A percentile compares a stretch with the other conserved stretches of the same genome.
phyloP scores from a whole-genome alignment of 2,888 invertebrate genomes.

The Silvanus unidentatus region DNA sequence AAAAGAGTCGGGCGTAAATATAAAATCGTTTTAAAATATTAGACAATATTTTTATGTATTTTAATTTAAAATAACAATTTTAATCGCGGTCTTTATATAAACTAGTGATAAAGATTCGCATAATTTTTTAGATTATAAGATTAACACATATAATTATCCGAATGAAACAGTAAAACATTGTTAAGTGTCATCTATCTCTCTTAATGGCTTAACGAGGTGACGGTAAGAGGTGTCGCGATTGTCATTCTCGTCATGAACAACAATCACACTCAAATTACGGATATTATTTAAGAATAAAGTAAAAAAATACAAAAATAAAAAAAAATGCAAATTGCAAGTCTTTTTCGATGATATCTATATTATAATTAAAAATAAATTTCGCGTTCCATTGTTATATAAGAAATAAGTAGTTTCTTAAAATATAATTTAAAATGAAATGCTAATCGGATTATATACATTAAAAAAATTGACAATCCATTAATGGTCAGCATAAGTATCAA shows the following conservation, averaged over 20 bases:
- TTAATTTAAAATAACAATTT: too few species aligned
- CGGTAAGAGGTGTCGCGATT: constrained; percentile 17
- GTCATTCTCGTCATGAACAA: constrained; percentile 14
- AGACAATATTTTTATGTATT: background rate
- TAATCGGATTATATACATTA: constrained; percentile 24
- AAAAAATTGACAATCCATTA: constrained; percentile 41
- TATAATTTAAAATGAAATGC: constrained; percentile 26
- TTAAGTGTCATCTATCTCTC: constrained; percentile 45
- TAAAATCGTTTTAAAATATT: constrained; percentile 10
- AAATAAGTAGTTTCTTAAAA: constrained; percentile 25
- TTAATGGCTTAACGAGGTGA: constrained; percentile 35
- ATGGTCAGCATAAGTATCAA: constrained; percentile 33
- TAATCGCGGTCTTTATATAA: background rate
- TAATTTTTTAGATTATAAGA: constrained; percentile 3
- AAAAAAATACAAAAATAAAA: background rate
- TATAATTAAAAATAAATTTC: constrained; percentile 31
- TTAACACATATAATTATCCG: constrained; percentile 19
- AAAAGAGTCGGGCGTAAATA: constrained; percentile 17
- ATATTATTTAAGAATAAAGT: background rate
- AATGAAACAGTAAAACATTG: constrained; percentile 33
- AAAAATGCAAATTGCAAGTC: constrained; percentile 27
- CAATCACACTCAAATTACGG: background rate
- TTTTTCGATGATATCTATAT: constrained; percentile 38
- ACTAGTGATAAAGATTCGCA: background rate
- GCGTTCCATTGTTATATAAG: constrained; percentile 37